Percentiles rank a stretch among this genome's conserved stretches.
Conservation (phyloP, 2,797 vertebrate genomes). For the Microctenopoma steveboyesi region DNA sequence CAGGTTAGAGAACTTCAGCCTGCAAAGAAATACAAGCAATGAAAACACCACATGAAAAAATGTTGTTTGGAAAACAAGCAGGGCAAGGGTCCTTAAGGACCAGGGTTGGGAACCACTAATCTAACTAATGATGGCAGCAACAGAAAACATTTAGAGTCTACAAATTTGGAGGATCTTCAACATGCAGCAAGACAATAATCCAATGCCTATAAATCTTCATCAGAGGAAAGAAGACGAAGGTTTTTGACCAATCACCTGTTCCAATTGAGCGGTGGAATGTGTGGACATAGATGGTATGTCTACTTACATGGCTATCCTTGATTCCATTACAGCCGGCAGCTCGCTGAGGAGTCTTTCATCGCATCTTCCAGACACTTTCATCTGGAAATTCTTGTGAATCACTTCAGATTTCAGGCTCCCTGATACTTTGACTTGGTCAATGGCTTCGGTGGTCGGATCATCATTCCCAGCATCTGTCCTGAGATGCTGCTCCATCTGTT, state of each 20-base stretch:
- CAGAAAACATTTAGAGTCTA: too few relatives aligned
- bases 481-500: slow-evolving; percentile 53
- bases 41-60: too few relatives aligned
- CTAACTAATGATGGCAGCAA: too few relatives aligned
- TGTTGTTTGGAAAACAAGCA: too few relatives aligned
- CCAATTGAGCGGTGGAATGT: neutral
- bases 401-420: slow-evolving; percentile 49
- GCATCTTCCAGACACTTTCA: slow-evolving; percentile 25
- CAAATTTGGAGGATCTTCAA: too few relatives aligned
- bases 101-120: too few relatives aligned
- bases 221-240: too few relatives aligned
- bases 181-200: too few relatives aligned
- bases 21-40: slow-evolving; percentile 18
- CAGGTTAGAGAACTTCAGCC: slow-evolving; percentile 66
- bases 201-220: too few relatives aligned
- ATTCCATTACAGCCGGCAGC: slow-evolving; percentile 48
- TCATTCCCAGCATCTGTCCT: slow-evolving; percentile 12
- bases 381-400: slow-evolving; percentile 25
- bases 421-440: slow-evolving; percentile 53
- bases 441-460: slow-evolving; percentile 31
- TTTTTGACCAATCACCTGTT: too few relatives aligned
- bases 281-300: neutral
- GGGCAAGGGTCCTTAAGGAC: too few relatives aligned
- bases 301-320: slow-evolving; percentile 59
- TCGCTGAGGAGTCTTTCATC: slow-evolving; percentile 41